Base-by-base conservation (phyloP, 2,797 vertebrate species). In the Molossus molossus region DNA sequence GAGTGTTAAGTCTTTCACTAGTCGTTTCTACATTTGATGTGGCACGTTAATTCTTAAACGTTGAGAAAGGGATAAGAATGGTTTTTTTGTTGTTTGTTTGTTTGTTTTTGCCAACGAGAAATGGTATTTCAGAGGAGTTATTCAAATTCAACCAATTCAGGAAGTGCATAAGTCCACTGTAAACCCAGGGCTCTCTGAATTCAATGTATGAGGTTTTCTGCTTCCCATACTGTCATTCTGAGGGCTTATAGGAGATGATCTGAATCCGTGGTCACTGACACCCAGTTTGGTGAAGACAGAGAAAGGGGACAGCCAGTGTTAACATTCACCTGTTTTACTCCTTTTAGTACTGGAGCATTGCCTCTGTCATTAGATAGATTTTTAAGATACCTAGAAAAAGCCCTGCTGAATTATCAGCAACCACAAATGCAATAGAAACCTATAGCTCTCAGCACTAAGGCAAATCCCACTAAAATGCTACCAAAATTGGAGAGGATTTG, bases 401-500 rank as follows among this genome's bases (percentile, higher is more conserved):
- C 73, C 77, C 84, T 91, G 75, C 86, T 97, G 91, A 98, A 91
- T 98, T 97, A 97, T 95, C 96, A 94, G 87, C 89, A 97, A 96
- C 73, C 91, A 97, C 95, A 96, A 88, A 89, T 92, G 91, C 94
- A 87, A 57, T 87, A 97, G 91, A 97, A 97, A 98, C 57, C 75
- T 96, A 13, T 69, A 95, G 62, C 15, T 62, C 55, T 95, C 73
- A 91, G 60, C 57, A 87, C 60, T 75, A 93, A 73, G 97, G 97
- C 94, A 98, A 95, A 97, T 95, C 72, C 96, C 96, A 94, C 0
- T 9, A 73, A 97, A 97, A 87, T 18, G 60, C 50, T 94, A 95
- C 91, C 96, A 96, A 97, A 98, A 97, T 96, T 97, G 97, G 89
- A 89, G 96, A 98, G 96, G 88, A 97, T 87, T 81, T 97, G 83